Evolutionary conservation across 2,888 invertebrate species (phyloP).

Genomic region (Tenthredo amoena): DNA sequence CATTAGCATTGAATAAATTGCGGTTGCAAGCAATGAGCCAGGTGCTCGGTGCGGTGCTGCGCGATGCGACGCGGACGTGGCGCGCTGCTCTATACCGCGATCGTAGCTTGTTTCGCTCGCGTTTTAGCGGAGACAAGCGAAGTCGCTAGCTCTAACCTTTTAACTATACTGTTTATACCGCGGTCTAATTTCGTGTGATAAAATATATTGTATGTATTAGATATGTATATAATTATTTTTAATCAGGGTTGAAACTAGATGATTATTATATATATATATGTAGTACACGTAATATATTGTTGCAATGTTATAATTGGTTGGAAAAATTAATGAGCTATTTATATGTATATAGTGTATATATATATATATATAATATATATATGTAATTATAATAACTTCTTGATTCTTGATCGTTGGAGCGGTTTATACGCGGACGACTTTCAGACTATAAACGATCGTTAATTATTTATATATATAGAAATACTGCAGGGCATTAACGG

Average conservation of each 20-base stretch:
- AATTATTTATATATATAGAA: slow-evolving; percentile 12
- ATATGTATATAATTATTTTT: no score
- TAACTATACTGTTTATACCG: neutral
- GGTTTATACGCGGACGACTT: no score
- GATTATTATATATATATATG: no score
- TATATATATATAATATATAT: neutral
- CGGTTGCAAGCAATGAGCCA: slow-evolving; percentile 54
- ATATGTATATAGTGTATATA: neutral
- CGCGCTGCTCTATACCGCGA: slow-evolving; percentile 12
- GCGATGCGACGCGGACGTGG: no score
- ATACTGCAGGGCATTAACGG: neutral
- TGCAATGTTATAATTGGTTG: no score
- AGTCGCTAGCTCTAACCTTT: neutral
- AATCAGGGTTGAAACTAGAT: no score
- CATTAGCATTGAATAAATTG: slow-evolving; percentile 60
- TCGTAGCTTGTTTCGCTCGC: neutral
- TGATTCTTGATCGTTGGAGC: no score
- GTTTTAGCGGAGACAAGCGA: neutral
- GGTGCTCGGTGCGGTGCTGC: slow-evolving; percentile 43
- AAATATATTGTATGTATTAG: no score
- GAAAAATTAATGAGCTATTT: no score
- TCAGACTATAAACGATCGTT: slow-evolving; percentile 13
- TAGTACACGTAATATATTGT: no score
- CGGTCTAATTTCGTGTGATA: no score
- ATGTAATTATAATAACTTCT: no score